A percentile compares a stretch with the other conserved stretches of the same genome.
These are phyloP conservation scores for Ibycter americanus DNA, from an alignment of 2,797 vertebrate genomes.

Conservation along the genomic window DNA sequence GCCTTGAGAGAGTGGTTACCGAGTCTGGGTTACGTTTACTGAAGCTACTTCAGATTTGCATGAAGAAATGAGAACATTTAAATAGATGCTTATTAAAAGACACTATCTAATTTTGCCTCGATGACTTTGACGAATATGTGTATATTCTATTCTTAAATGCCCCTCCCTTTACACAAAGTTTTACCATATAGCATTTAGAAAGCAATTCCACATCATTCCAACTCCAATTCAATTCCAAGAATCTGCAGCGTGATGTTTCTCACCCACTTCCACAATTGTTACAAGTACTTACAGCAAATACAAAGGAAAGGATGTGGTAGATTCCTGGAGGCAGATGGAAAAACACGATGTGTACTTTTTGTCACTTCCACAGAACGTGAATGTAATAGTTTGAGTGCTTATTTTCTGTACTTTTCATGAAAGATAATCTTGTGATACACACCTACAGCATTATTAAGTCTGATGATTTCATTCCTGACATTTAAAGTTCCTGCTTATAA, in stretches of 20 bases:
- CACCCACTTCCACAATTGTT: neutral
- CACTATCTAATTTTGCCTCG: accelerated
- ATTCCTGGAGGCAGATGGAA: neutral
- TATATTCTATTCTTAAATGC: neutral
- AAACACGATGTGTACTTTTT: neutral
- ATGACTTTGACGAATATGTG: too few relatives aligned
- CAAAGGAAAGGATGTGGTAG: neutral
- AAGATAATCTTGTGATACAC: neutral
- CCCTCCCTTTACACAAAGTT: neutral
- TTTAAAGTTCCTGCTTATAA: neutral
- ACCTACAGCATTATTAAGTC: neutral
- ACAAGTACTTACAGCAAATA: neutral
- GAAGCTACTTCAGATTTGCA: neutral
- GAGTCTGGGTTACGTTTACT: neutral
- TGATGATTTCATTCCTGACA: neutral
- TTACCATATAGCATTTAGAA: neutral
- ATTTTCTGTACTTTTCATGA: neutral
- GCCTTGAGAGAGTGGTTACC: neutral
- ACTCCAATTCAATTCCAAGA: neutral
- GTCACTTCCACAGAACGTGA: neutral
- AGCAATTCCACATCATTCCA: neutral
- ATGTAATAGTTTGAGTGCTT: neutral
- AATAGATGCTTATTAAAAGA: neutral
- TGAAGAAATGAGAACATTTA: neutral
- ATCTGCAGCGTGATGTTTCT: neutral